A percentile compares a stretch with the other conserved stretches of the same genome.
Evolutionary conservation across 2,797 vertebrate genomes (phyloP).

Genomic region (Pitangus sulphuratus): DNA sequence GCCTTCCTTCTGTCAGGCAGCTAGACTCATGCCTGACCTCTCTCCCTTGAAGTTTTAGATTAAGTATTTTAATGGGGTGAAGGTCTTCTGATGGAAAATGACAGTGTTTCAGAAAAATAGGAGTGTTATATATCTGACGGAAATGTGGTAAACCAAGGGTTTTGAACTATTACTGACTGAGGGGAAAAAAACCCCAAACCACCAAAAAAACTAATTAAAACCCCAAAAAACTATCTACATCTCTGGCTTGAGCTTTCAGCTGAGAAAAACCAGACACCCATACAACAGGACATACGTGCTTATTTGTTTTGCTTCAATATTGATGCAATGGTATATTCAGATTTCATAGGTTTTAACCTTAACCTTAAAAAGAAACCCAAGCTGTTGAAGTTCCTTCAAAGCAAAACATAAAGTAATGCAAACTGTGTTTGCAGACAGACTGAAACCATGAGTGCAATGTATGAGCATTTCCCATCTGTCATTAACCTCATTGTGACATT

Average conservation of each 20-base stretch:
- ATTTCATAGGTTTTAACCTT: conserved; percentile 43
- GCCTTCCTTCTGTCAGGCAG: neutral
- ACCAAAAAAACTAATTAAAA: neutral
- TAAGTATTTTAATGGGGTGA: neutral
- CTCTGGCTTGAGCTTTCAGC: neutral
- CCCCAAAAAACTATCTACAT: neutral
- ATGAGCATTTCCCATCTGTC: conserved; percentile 43
- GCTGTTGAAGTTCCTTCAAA: conserved; percentile 37
- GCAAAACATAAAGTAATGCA: conserved; percentile 31
- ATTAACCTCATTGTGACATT: conserved; percentile 42
- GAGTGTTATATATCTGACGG: neutral
- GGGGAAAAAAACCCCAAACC: neutral
- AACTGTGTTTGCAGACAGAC: conserved; percentile 41
- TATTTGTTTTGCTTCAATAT: neutral
- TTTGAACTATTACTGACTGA: neutral
- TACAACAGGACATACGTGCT: neutral
- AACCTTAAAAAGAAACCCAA: conserved; percentile 28
- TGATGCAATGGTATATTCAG: neutral
- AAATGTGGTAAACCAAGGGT: neutral
- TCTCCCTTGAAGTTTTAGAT: neutral
- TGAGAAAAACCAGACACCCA: neutral
- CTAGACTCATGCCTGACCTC: neutral
- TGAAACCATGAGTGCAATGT: conserved; percentile 17
- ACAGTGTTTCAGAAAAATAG: neutral
- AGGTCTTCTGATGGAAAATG: neutral